These are phyloP conservation scores for Leptodactylus fuscus DNA, from an alignment of 2,113 vertebrate species.

Conservation along the genomic window DNA sequence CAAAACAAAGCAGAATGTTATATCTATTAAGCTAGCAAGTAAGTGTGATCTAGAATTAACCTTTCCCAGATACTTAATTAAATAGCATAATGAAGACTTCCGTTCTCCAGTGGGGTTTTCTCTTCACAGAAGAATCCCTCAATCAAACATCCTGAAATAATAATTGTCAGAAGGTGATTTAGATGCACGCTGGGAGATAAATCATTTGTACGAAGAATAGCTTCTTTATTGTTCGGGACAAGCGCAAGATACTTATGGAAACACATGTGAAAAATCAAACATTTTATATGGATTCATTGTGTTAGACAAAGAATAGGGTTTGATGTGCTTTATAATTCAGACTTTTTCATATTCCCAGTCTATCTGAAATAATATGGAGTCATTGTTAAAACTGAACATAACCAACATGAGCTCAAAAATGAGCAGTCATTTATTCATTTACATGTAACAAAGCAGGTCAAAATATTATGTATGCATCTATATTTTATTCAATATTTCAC, in stretches of 20 bases:
- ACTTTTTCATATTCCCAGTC: background rate
- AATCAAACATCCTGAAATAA: conserved; percentile 29
- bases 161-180: conserved; percentile 33
- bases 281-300: too few species aligned
- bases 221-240: background rate
- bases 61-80: conserved; percentile 44
- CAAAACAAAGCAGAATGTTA: conserved; percentile 22
- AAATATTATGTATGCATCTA: too few species aligned
- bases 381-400: background rate
- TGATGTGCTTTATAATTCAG: background rate
- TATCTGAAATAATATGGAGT: background rate
- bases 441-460: too few species aligned
- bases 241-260: background rate
- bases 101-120: conserved; percentile 33
- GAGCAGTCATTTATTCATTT: too few species aligned
- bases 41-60: conserved; percentile 29
- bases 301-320: too few species aligned
- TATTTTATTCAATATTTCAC: too few species aligned
- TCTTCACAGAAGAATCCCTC: conserved; percentile 5
- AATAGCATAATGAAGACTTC: conserved; percentile 33
- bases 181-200: conserved; percentile 33
- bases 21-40: conserved; percentile 4
- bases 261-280: background rate
- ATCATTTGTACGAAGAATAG: conserved; percentile 20
- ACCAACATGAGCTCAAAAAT: too few species aligned